Conservation (phyloP, 2,888 invertebrate species). For the Tiphia femorata region DNA sequence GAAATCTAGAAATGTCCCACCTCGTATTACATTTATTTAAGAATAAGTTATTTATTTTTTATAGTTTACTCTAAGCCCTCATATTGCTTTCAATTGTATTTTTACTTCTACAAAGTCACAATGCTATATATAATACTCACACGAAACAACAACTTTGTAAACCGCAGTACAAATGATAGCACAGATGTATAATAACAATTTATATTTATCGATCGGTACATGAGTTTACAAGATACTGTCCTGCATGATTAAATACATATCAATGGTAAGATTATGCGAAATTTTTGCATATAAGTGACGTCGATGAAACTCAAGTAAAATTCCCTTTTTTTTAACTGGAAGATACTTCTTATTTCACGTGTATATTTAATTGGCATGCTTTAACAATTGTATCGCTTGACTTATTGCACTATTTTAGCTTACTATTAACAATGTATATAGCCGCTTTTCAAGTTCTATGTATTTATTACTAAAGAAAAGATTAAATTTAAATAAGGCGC, state of each 20-base stretch:
- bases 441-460: too few relatives aligned
- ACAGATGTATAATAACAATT: slow-evolving; percentile 40
- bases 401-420: too few relatives aligned
- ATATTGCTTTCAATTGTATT: slow-evolving; percentile 34
- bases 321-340: too few relatives aligned
- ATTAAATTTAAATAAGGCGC: too few relatives aligned
- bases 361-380: too few relatives aligned
- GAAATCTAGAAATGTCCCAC: neutral
- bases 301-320: too few relatives aligned
- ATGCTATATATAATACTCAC: slow-evolving; percentile 54
- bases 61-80: too few relatives aligned
- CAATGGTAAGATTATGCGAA: slow-evolving; percentile 16
- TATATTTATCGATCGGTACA: slow-evolving; percentile 50
- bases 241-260: slow-evolving; percentile 39
- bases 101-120: slow-evolving; percentile 49
- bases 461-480: too few relatives aligned
- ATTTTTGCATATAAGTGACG: slow-evolving; percentile 1
- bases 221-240: slow-evolving; percentile 40
- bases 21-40: neutral
- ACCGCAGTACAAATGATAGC: slow-evolving; percentile 43
- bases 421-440: too few relatives aligned
- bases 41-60: neutral
- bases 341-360: too few relatives aligned
- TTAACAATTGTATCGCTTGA: too few relatives aligned
- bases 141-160: slow-evolving; percentile 45